A percentile compares a stretch with the other conserved stretches of the same genome.
Conservation (phyloP, 2,113 vertebrate species). For the Mastomys coucha region DNA sequence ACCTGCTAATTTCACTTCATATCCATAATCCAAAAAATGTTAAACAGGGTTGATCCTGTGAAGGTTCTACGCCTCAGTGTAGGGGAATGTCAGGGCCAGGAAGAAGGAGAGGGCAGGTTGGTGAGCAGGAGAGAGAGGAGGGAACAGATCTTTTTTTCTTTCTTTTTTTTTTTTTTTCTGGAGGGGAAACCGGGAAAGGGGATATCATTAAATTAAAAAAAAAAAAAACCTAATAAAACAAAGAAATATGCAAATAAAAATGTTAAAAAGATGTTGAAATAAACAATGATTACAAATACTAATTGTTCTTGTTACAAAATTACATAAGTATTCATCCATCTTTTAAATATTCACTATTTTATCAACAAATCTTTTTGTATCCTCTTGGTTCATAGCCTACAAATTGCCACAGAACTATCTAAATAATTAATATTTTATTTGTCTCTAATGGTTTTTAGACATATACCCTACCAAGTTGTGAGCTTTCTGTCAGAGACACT, state of each 20-base stretch:
- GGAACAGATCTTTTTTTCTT: no score
- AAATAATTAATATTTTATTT: background rate
- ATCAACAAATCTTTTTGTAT: background rate
- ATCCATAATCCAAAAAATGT: conserved; percentile 21
- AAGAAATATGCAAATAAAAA: no score
- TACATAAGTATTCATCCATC: background rate
- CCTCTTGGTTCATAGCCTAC: background rate
- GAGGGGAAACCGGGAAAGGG: no score
- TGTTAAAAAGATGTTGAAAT: background rate
- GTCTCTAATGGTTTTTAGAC: background rate
- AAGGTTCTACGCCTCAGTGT: no score
- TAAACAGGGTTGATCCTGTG: no score
- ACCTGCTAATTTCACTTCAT: background rate
- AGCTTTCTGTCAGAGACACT: background rate
- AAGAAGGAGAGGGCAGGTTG: no score
- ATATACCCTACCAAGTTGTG: background rate
- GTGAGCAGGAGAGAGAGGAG: no score
- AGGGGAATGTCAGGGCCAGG: no score
- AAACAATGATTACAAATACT: conserved; percentile 22
- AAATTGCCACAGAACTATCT: background rate
- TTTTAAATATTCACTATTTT: background rate
- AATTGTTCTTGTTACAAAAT: background rate
- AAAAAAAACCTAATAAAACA: no score
- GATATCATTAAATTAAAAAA: no score
- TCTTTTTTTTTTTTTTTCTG: no score